Base-by-base conservation (phyloP, 2,888 invertebrate species). In the Macrophya alboannulata region DNA sequence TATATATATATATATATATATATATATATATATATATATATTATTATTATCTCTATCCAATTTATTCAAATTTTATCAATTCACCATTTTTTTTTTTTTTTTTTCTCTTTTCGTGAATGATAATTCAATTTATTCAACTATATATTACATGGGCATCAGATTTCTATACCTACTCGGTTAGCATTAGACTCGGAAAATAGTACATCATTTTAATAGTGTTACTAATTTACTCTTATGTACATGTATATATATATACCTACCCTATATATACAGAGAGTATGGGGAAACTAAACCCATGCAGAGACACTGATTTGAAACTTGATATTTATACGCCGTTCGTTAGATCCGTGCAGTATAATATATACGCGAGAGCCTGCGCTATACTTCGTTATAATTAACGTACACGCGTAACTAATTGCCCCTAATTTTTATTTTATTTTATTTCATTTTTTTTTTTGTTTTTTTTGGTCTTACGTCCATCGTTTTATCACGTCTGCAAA, bases 281-380 rank as follows among this genome's bases (percentile, higher is more conserved):
- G 37, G 55, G 55, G 17, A 25, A 77, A 55, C 51, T 77, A 68
- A 3, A 62, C 31, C 76, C 25, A n/a, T 37, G 31, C 76, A 17
- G 37, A 77, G 77, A 77, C 77, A 77, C 77, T 77, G 77, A 77
- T 77, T 77, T 55, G 77, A 77, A 77, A 77, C n/a, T 17, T 37
- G 77, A 77, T 37, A 37, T 48, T 31, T 17, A 5, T 55, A 17
- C 55, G 31, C 8, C 31, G 37, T 55, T 77, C 77, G 55, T 77
- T 77, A 17, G 15, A 77, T 55, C 74, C 25, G 45, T 1, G 43
- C n/a, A 17, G 43, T 12, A 31, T 31, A 31, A n/a, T n/a, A n/a
- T n/a, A n/a, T n/a, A n/a, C n/a, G n/a, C 3, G 31, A 12, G 45
- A 45, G 45, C 10, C 21, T 9, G 45, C 43, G 21, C 12, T 8